These are phyloP conservation scores for Hypotaenidia okinawae DNA, from an alignment of 2,797 vertebrate genomes.

Conservation along the genomic window DNA sequence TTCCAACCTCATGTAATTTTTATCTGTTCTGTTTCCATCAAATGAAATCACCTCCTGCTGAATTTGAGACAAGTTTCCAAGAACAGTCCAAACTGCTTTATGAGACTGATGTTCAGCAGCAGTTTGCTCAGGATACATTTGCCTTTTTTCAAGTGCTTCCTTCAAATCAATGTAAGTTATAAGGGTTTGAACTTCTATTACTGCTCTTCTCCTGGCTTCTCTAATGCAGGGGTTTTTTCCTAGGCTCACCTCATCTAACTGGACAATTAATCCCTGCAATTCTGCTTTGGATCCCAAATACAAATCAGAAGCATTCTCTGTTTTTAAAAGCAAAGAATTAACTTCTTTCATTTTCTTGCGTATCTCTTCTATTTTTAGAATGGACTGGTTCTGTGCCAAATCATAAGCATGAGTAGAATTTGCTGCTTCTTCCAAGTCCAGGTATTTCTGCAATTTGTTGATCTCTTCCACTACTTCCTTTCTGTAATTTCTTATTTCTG, in stretches of 20 bases:
- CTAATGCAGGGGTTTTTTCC: slow-evolving; percentile 96
- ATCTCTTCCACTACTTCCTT: slow-evolving; percentile 97
- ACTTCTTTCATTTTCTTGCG: slow-evolving; percentile 87
- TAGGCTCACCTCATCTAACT: slow-evolving; percentile 91
- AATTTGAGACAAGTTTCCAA: slow-evolving; percentile 89
- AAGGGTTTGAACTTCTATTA: slow-evolving; percentile 92
- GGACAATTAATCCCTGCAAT: slow-evolving; percentile 89
- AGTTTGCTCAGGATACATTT: slow-evolving; percentile 58
- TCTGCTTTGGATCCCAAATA: slow-evolving; percentile 88
- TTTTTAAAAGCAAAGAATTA: slow-evolving; percentile 83
- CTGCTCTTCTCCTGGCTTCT: slow-evolving; percentile 92
- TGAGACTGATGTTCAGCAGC: slow-evolving; percentile 81
- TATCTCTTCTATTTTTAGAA: slow-evolving; percentile 92
- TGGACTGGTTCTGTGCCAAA: slow-evolving; percentile 92
- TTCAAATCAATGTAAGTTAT: slow-evolving; percentile 92
- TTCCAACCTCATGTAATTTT: slow-evolving; percentile 94
- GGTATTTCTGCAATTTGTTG: slow-evolving; percentile 90
- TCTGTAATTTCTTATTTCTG: slow-evolving; percentile 92
- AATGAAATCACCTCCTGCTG: slow-evolving; percentile 92
- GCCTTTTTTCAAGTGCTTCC: slow-evolving; percentile 85
- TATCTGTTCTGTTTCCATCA: slow-evolving; percentile 91
- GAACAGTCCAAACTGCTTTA: slow-evolving; percentile 87
- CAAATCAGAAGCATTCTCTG: slow-evolving; percentile 84
- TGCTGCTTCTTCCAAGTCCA: slow-evolving; percentile 94
- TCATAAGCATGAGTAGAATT: slow-evolving; percentile 87